These are phyloP conservation scores for Oedothorax gibbosus DNA, from an alignment of 1,140 invertebrate genomes.

Conservation along the genomic window DNA sequence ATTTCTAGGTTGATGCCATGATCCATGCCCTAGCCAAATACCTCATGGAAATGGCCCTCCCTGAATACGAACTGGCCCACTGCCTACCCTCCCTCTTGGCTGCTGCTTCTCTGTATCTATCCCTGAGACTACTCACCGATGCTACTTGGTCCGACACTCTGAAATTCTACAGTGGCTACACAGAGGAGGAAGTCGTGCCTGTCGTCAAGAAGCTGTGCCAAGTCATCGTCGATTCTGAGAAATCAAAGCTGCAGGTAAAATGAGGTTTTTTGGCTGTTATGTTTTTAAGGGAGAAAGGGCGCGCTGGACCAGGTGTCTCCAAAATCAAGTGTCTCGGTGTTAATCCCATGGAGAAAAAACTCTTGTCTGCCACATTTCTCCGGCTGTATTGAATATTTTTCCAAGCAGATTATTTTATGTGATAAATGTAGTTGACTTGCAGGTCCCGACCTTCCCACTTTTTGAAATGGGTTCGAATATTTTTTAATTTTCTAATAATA, in stretches of 20 bases:
- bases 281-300: not conserved
- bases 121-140: slow-evolving; percentile 70
- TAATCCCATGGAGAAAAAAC: too few relatives aligned
- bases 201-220: slow-evolving; percentile 68
- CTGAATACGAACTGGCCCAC: slow-evolving; percentile 86
- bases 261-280: not conserved
- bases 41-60: slow-evolving; percentile 85
- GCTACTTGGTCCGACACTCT: slow-evolving; percentile 70
- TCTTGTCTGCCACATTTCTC: too few relatives aligned
- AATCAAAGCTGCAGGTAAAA: slow-evolving; percentile 66
- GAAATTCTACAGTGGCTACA: slow-evolving; percentile 70
- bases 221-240: slow-evolving; percentile 69
- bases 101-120: slow-evolving; percentile 79
- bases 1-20: slow-evolving; percentile 73
- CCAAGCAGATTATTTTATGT: too few relatives aligned
- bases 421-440: too few relatives aligned
- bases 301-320: not conserved
- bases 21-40: slow-evolving; percentile 93
- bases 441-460: too few relatives aligned
- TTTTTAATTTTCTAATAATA: too few relatives aligned
- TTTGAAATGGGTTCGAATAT: too few relatives aligned
- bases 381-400: too few relatives aligned
- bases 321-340: too few relatives aligned
- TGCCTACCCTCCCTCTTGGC: slow-evolving; percentile 84
- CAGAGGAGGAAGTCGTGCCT: slow-evolving; percentile 67